Base-by-base conservation (phyloP, 2,797 vertebrate genomes). In the Triplophysa bombifrons region DNA sequence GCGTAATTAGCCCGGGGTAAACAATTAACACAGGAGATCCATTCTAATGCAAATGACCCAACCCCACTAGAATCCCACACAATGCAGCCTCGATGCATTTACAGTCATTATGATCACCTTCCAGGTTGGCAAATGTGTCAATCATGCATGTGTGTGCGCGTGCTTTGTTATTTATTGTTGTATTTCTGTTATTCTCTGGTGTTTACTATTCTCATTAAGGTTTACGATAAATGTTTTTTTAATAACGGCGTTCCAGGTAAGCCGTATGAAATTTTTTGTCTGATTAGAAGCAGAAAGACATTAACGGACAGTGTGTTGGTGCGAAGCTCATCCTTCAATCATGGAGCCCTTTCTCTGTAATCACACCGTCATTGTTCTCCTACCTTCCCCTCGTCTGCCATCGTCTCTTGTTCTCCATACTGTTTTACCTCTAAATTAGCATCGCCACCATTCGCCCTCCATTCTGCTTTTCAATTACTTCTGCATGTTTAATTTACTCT, bases 1-100 rank as follows among this genome's bases (percentile, higher is more conserved):
- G 82, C 87, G 89, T 92, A 94, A 93, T 94, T 93, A 93, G 89
- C 89, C 88, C 77, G 51, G 86, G 85, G 89, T 90, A 91, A 93
- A 93, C 91, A 93, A 93, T 93, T 93, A 93, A 88, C 88, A 88
- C 86, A 84, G 84, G 72, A 82, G 77, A 88, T 83, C 82, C 84
- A 90, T 88, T 91, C 88, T 86, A 88, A 91, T 92, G 91, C 90
- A 89, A 91, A 93, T 91, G 86, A 89, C 87, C 90, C 88, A 86
- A 86, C 85, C 77, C 84, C 63, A 81, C 80, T 89, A 92, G 90
- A 90, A 92, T 90, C 87, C 84, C 82, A 86, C 64, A 87, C 88
- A 90, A 88, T 91, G 90, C 90, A 83, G 86, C 83, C 86, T 80
- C 88, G 90, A 91, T 90, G 90, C 87, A 89, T 92, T 90, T 89